Conservation (phyloP, 2,113 vertebrate genomes). For the Brachyistius frenatus region DNA sequence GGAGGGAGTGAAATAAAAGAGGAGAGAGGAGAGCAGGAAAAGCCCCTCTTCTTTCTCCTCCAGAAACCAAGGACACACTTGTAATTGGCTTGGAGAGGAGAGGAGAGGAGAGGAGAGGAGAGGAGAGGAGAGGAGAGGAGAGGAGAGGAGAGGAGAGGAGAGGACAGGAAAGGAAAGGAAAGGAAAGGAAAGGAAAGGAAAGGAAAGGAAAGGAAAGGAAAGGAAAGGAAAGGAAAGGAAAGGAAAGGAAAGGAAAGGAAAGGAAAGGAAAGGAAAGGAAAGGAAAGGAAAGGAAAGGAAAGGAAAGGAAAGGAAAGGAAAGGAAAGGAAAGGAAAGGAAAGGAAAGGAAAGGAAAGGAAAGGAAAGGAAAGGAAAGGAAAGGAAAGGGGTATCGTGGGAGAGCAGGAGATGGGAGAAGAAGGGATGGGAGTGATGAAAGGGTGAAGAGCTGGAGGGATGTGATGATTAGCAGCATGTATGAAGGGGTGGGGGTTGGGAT, state of each 20-base stretch:
- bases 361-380: too few relatives aligned
- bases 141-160: not conserved
- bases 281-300: not conserved
- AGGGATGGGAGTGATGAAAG: constrained; percentile 12
- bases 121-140: constrained; percentile 5
- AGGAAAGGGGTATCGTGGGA: too few relatives aligned
- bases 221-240: too few relatives aligned
- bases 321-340: not conserved
- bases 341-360: too few relatives aligned
- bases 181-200: not conserved
- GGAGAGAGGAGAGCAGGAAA: constrained; percentile 15
- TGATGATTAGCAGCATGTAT: not conserved
- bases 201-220: too few relatives aligned
- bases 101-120: not conserved
- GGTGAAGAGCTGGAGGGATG: constrained; percentile 20
- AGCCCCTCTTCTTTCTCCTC: constrained; percentile 17
- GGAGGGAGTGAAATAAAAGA: not conserved
- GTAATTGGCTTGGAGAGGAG: constrained; percentile 52
- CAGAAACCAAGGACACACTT: constrained; percentile 57
- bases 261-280: constrained; percentile 1
- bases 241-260: not conserved
- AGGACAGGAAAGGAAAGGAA: constrained; percentile 30
- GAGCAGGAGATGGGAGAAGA: not conserved
- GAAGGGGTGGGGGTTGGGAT: not conserved
- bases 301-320: constrained; percentile 30